Evolutionary conservation across 2,113 vertebrate species (phyloP).

Genomic region (Proteles cristata): DNA sequence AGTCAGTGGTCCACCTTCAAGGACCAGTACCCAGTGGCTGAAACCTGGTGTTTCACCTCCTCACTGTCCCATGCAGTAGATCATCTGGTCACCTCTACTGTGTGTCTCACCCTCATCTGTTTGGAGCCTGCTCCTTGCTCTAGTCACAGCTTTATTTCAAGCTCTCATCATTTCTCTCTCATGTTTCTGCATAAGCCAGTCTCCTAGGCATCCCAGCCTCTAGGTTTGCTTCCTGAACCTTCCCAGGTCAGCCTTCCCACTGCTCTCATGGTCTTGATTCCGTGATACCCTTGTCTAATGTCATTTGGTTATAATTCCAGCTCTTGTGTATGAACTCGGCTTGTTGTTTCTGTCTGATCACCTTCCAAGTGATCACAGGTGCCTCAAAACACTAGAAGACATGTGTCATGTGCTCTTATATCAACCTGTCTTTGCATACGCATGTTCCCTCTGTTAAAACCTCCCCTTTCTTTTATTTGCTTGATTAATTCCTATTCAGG

Average conservation of each 20-base stretch:
- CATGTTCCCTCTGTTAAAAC: background rate
- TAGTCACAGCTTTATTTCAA: background rate
- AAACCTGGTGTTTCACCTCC: too few relatives aligned
- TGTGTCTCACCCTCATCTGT: background rate
- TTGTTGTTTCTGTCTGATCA: background rate
- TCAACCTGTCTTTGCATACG: rapidly evolving
- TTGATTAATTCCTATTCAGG: background rate
- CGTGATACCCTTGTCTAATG: background rate
- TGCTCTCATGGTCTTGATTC: background rate
- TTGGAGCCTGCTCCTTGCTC: background rate
- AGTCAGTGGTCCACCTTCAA: background rate
- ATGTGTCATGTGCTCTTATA: rapidly evolving
- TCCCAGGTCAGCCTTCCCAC: background rate
- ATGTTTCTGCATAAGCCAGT: background rate
- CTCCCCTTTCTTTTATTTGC: background rate
- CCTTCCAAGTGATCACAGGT: background rate
- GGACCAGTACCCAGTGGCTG: background rate
- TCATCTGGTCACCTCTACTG: background rate
- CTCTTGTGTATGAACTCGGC: background rate
- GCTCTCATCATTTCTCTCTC: background rate
- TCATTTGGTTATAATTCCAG: background rate
- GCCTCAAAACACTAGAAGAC: background rate
- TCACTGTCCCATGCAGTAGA: background rate
- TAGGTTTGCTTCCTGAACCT: background rate
- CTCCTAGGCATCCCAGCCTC: background rate